phyloP scores from a whole-genome alignment of 2,797 vertebrate species.

The Halcyon smyrnensis region DNA sequence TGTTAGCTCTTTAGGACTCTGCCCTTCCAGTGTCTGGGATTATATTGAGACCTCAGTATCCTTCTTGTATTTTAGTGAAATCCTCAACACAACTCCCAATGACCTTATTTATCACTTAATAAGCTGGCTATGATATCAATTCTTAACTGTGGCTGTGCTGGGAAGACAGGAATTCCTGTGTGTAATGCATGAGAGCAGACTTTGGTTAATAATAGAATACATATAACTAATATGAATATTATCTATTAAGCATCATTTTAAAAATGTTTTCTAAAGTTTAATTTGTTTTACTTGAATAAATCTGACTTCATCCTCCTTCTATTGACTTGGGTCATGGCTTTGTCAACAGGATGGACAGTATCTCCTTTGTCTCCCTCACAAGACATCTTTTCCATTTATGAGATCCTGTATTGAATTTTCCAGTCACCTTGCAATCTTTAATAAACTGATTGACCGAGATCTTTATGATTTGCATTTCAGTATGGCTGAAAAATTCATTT shows the following conservation, averaged over 20 bases:
- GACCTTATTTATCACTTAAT: conserved; percentile 26
- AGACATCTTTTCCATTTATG: background rate
- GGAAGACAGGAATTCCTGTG: conserved; percentile 2
- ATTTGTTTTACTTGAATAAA: background rate
- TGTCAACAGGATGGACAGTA: background rate
- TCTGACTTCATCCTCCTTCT: background rate
- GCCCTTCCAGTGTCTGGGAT: background rate
- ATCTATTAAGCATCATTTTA: background rate
- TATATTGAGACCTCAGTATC: conserved; percentile 12
- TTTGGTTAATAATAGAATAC: background rate
- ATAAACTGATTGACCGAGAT: background rate
- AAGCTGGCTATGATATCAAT: background rate
- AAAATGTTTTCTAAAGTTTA: background rate
- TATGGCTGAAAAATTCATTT: background rate
- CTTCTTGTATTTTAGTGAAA: conserved; percentile 48
- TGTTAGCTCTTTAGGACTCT: background rate
- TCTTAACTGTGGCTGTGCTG: background rate
- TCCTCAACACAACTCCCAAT: background rate
- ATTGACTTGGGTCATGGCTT: background rate
- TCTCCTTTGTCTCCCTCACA: background rate
- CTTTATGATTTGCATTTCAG: background rate
- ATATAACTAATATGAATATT: background rate
- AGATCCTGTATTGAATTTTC: background rate
- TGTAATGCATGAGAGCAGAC: background rate
- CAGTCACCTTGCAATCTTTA: background rate